These are phyloP conservation scores for Mesoclemmys tuberculata DNA, from an alignment of 2,113 vertebrate genomes.

Conservation along the genomic window DNA sequence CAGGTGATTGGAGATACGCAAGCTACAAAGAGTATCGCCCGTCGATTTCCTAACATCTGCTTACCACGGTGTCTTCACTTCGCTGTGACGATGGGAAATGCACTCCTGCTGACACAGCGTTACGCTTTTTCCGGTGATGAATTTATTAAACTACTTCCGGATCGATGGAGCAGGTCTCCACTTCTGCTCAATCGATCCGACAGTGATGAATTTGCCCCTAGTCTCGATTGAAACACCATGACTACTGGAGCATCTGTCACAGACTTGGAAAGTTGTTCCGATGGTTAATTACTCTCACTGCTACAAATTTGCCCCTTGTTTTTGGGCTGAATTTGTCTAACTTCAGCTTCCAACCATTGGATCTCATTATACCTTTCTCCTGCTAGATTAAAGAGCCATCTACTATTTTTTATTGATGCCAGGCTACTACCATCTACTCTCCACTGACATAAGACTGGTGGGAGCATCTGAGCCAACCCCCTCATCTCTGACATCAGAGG, in stretches of 20 bases:
- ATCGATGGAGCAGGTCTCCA: too few species aligned
- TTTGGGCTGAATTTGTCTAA: neutral
- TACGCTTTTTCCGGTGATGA: too few species aligned
- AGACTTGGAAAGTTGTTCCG: neutral
- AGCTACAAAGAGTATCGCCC: too few species aligned
- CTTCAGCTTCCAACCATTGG: neutral
- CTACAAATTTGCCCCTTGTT: neutral
- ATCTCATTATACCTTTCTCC: neutral
- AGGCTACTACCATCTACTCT: neutral
- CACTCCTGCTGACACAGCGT: too few species aligned
- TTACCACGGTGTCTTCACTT: too few species aligned
- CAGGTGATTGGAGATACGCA: too few species aligned
- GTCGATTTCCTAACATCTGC: too few species aligned
- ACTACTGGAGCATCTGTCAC: neutral
- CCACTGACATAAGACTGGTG: neutral
- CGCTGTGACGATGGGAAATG: too few species aligned
- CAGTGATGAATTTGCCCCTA: too few species aligned
- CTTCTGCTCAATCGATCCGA: too few species aligned
- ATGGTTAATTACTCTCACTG: neutral
- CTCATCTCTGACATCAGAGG: neutral
- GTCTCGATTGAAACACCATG: neutral
- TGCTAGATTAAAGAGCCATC: neutral
- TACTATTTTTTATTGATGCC: neutral
- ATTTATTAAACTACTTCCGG: too few species aligned
- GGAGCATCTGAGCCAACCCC: neutral